Conservation (phyloP, 2,113 vertebrate species). For the Falco punctatus region DNA sequence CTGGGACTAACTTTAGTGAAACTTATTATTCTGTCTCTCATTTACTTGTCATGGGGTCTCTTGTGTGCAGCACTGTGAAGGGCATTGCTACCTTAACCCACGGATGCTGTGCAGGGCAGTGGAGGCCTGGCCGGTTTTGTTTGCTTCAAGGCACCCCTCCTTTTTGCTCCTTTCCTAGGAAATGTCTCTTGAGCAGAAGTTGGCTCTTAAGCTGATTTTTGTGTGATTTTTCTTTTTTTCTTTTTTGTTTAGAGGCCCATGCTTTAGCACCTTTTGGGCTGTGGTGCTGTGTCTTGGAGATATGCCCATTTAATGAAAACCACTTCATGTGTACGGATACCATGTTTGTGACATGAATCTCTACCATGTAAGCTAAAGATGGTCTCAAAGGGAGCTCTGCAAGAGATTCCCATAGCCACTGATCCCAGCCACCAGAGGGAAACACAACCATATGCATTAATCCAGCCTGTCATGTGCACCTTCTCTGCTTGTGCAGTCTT, state of each 20-base stretch:
- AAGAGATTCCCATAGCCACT: background rate
- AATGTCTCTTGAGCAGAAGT: background rate
- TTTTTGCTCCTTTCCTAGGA: background rate
- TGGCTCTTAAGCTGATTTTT: background rate
- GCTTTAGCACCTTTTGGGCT: background rate
- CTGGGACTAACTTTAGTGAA: background rate
- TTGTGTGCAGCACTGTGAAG: background rate
- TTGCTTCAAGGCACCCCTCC: background rate
- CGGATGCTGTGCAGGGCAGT: background rate
- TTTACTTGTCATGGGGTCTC: background rate
- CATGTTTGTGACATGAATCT: background rate
- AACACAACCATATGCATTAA: background rate
- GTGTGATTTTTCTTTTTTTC: background rate
- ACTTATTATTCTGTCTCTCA: background rate
- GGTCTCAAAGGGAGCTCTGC: background rate
- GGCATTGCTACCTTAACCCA: background rate
- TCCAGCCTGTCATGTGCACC: no score
- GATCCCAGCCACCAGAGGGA: slow-evolving; percentile 40
- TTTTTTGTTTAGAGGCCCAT: background rate
- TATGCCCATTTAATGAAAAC: rapidly evolving
- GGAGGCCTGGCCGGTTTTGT: background rate
- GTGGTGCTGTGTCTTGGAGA: background rate
- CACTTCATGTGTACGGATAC: background rate
- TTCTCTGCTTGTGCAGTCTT: background rate
- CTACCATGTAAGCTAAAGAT: background rate